phyloP scores from a whole-genome alignment of 2,797 vertebrate species.

The Carduelis carduelis region DNA sequence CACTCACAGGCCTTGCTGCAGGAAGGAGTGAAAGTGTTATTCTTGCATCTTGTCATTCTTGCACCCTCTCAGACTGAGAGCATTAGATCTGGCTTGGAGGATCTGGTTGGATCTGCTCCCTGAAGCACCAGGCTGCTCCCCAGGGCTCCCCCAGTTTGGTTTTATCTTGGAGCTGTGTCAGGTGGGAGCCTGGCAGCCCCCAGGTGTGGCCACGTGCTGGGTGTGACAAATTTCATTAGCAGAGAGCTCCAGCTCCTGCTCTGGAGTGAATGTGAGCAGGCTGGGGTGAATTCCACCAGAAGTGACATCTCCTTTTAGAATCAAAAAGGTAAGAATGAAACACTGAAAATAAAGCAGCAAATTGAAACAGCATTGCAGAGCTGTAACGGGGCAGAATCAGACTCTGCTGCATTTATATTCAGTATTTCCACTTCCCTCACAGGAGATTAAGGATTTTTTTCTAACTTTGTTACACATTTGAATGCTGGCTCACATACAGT shows the following conservation, averaged over 20 bases:
- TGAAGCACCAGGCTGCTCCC: background rate
- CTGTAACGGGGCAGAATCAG: background rate
- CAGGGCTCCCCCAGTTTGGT: background rate
- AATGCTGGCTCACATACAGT: background rate
- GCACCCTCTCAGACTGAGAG: background rate
- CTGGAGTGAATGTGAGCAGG: background rate
- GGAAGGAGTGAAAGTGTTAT: background rate
- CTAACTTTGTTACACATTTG: background rate
- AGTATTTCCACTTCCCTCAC: background rate
- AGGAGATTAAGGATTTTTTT: background rate
- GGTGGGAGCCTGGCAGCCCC: background rate
- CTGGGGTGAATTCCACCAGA: background rate
- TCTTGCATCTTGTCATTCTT: background rate
- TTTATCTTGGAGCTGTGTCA: background rate
- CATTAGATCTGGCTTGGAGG: background rate
- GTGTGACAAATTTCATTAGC: background rate
- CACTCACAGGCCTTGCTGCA: background rate
- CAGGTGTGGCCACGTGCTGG: background rate
- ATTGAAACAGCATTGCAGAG: background rate
- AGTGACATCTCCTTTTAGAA: background rate
- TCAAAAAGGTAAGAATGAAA: background rate
- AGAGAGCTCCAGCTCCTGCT: background rate
- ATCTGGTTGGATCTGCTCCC: background rate
- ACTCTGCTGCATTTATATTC: background rate
- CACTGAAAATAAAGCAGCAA: background rate